These are phyloP conservation scores for Anniella stebbinsi DNA, from an alignment of 2,797 vertebrate species.

Conservation along the genomic window DNA sequence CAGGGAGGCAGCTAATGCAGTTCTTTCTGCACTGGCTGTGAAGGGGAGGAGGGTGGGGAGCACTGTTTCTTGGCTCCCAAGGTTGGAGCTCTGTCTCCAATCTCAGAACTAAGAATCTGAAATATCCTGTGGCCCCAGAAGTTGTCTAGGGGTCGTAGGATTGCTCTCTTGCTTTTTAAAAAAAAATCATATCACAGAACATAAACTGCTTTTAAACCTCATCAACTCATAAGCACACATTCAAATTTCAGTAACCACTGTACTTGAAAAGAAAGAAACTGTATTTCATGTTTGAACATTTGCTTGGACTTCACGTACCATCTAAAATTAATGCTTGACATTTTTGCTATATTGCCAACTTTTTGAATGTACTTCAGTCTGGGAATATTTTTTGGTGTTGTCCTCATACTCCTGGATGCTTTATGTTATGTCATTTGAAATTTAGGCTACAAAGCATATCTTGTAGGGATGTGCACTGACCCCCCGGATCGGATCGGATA, in stretches of 20 bases:
- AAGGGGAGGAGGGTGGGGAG: too few relatives aligned
- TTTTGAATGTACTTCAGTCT: slow-evolving; percentile 60
- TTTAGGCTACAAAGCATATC: slow-evolving; percentile 66
- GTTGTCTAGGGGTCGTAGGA: too few relatives aligned
- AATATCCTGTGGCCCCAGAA: too few relatives aligned
- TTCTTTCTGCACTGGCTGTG: too few relatives aligned
- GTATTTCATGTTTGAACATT: slow-evolving; percentile 65
- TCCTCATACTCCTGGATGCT: slow-evolving; percentile 70
- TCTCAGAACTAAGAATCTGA: too few relatives aligned
- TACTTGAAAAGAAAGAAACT: slow-evolving; percentile 28
- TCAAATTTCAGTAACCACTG: slow-evolving; percentile 4
- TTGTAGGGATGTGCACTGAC: too few relatives aligned
- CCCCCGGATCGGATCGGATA: too few relatives aligned
- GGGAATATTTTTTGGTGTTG: slow-evolving; percentile 65
- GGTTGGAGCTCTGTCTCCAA: too few relatives aligned
- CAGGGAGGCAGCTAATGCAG: too few relatives aligned
- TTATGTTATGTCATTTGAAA: slow-evolving; percentile 54
- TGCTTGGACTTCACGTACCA: slow-evolving; percentile 64
- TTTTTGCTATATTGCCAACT: slow-evolving; percentile 71
- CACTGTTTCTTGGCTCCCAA: too few relatives aligned
- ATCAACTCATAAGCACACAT: slow-evolving; percentile 47
- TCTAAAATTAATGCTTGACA: slow-evolving; percentile 52
- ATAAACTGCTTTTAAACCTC: not conserved
- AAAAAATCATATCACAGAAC: not conserved
- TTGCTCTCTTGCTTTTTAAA: not conserved